Evolutionary conservation across 1,140 invertebrate species (phyloP), one percentile per base, ranked within the genome.

Genomic region (Drosophila nigromelanica): DNA sequence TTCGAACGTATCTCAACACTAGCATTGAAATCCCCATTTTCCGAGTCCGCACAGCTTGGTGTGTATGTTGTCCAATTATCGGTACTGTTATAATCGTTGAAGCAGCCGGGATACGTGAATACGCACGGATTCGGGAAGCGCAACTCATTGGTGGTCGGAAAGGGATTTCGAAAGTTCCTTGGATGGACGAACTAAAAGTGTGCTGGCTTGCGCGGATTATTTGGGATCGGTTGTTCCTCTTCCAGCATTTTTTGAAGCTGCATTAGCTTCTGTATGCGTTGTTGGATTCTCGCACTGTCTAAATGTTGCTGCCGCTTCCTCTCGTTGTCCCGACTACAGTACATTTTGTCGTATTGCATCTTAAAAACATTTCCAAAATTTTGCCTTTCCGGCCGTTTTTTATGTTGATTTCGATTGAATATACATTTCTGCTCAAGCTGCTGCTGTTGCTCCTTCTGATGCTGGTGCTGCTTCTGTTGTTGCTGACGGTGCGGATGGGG

Each of bases 181-280:
- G 21, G n/a, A 1, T 48, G 47, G 5, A 1, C 30, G 4, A 33
- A 11, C 50, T 30, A 30, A 15, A 15, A 5, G 1, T 35, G 10
- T 3, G 3, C 6, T 2, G 7, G 55, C n/a, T 33, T 45, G 1
- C n/a, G 39, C 5, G 4, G 11, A 2, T 11, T 5, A 8, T n/a
- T n/a, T 10, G 35, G 30, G 3, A 27, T 40, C 1, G 45, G 18
- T 10, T 59, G 43, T 7, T 5, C 18, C 3, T 50, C 35, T 10
- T 59, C 55, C 14, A 35, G 7, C 15, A 14, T 3, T 7, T 59
- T 45, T 10, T 67, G 64, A 11, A 35, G 7, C 24, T 67, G 14
- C 54, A 67, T 40, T 4, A 67, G 35, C 3, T 59, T 14, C 1
- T 33, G 5, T 14, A 67, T 50, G 0, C 55, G 64, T 7, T 51